Percentiles rank a stretch among this genome's conserved stretches.
phyloP scores from a whole-genome alignment of 2,797 vertebrate species.

The Tragelaphus eurycerus region DNA sequence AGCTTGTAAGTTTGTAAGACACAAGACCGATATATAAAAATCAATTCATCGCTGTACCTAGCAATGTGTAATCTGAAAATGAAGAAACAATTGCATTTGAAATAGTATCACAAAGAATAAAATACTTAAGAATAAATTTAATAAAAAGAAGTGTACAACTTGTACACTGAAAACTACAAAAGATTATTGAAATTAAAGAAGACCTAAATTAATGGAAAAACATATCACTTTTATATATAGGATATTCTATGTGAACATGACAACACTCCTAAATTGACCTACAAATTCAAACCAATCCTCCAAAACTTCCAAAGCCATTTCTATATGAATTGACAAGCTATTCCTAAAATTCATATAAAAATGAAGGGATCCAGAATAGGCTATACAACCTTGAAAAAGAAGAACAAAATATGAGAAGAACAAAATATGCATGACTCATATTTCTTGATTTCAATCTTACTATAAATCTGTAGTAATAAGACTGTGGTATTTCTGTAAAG shows the following conservation, averaged over 20 bases:
- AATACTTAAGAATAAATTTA: background rate
- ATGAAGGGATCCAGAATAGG: background rate
- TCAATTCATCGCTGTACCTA: background rate
- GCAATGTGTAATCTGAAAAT: background rate
- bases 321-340: background rate
- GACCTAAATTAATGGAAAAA: background rate
- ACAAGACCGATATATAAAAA: background rate
- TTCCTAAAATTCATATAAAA: background rate
- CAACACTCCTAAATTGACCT: background rate
- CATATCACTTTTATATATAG: background rate
- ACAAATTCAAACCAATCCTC: background rate
- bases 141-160: background rate
- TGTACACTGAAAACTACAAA: background rate
- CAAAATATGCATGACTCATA: background rate
- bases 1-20: background rate
- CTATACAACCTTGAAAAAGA: background rate
- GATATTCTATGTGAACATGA: background rate
- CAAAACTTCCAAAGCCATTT: background rate
- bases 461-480: background rate
- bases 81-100: background rate
- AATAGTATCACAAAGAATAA: background rate
- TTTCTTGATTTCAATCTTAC: background rate
- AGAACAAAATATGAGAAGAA: background rate
- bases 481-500: background rate
- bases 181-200: background rate